Conservation (phyloP, 2,888 invertebrate species). For the Schrankia costaestrigalis region DNA sequence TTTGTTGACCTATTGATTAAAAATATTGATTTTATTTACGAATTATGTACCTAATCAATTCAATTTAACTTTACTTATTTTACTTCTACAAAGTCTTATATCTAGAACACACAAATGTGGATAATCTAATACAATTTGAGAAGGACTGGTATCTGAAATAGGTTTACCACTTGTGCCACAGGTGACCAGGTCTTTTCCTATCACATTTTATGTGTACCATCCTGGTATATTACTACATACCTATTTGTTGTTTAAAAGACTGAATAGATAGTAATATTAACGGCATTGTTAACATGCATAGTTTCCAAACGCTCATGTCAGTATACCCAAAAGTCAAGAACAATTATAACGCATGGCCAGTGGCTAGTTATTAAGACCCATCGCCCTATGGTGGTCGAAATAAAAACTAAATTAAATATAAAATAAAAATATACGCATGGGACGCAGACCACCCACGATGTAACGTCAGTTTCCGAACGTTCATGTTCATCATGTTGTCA, state of each 20-base stretch:
- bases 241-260: neutral
- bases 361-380: constrained; percentile 72
- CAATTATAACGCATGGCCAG: constrained; percentile 65
- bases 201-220: no score
- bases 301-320: constrained; percentile 1
- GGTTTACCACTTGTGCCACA: no score
- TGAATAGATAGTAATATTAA: neutral
- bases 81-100: no score
- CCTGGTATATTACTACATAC: no score
- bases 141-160: no score
- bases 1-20: constrained; percentile 25
- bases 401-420: constrained; percentile 47
- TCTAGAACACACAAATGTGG: no score
- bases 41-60: no score
- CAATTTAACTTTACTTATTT: no score
- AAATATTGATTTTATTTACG: constrained; percentile 5
- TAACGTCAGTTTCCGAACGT: constrained; percentile 66
- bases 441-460: constrained; percentile 71
- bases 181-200: no score
- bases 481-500: constrained; percentile 77
- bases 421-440: constrained; percentile 49
- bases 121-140: no score
- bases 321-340: constrained; percentile 48
- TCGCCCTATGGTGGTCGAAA: constrained; percentile 57
- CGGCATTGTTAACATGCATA: constrained; percentile 11